Base-by-base conservation (phyloP, 2,797 vertebrate genomes). In the Selene dorsalis region DNA sequence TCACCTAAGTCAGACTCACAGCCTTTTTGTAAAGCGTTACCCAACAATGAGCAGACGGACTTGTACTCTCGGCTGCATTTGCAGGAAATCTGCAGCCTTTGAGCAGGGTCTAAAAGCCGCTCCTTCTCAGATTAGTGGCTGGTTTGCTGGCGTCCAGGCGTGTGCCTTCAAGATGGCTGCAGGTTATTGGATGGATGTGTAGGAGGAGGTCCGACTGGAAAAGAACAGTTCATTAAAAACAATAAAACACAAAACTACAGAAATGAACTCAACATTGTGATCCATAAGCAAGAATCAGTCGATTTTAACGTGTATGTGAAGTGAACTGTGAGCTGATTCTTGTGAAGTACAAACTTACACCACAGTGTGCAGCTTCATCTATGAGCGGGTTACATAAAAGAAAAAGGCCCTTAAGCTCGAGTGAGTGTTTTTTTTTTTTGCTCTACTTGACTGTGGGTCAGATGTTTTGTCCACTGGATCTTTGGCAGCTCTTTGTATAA, bases 401-500 rank as follows among this genome's bases (percentile, higher is more conserved):
- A 57, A 20, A 45, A 18, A 74, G 17, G 6, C 11, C 50, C 38
- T 20, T 38, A 48, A 2, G 20, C 30, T 61, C 6, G 30, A 73
- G 60, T 39, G 18, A 61, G 32, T 59, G 38, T 69, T 26, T 59
- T 47, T 45, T 47, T 45, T 65, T 59, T 60, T 70, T 28, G 10
- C 32, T 32, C 69, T 55, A 28, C 59, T 17, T 69, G 61, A 78
- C 18, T 1, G 10, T 16, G 28, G 38, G 35, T 58, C 53, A 69
- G 66, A 73, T 52, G 18, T 32, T 13, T 22, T 20, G 6, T 61
- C 52, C 4, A 3, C 50, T 32, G 48, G 52, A 47, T 82, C 57
- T 64, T 57, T 65, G 38, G 53, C 28, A 41, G 41, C 55, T 82
- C 9, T 68, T 52, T 79, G 53, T 72, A 53, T 74, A 77, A 85